These are phyloP conservation scores for Drosophila gunungcola DNA, from an alignment of 1,140 invertebrate genomes.

Conservation along the genomic window DNA sequence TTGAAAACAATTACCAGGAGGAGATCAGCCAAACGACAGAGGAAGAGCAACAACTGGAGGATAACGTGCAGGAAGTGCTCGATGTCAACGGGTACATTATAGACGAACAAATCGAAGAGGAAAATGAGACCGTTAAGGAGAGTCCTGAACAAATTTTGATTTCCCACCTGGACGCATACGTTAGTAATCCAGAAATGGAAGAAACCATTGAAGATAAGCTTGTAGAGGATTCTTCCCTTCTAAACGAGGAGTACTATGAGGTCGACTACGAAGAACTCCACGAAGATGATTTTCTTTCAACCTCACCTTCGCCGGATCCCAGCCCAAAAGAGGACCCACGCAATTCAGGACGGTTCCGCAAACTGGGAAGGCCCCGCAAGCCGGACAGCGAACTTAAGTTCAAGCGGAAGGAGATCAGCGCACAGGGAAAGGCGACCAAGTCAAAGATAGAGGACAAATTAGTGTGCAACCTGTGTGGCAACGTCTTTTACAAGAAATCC, in stretches of 20 bases:
- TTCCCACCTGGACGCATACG: conserved; percentile 30
- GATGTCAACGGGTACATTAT: conserved; percentile 3
- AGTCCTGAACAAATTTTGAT: neutral
- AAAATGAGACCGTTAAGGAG: neutral
- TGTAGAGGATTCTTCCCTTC: neutral
- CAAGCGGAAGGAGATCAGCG: conserved; percentile 42
- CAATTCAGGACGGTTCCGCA: conserved; percentile 50
- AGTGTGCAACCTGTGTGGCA: conserved; percentile 70
- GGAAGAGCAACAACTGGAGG: conserved; percentile 1
- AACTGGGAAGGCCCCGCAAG: conserved; percentile 54
- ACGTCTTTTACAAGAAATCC: conserved; percentile 65
- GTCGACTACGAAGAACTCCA: conserved; percentile 25
- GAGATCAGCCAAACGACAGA: neutral
- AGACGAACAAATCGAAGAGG: neutral
- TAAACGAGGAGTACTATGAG: conserved; percentile 28
- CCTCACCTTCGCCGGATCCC: conserved; percentile 34
- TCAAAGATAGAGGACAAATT: conserved; percentile 9
- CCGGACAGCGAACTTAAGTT: conserved; percentile 52
- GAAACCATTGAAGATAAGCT: conserved; percentile 20
- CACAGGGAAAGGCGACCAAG: neutral
- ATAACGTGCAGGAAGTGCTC: neutral
- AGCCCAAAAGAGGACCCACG: conserved; percentile 26
- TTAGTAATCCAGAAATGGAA: neutral
- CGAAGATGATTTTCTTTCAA: conserved; percentile 44
- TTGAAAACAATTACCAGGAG: neutral